Evolutionary conservation across 2,888 invertebrate genomes (phyloP), one percentile per base, ranked within the genome.

Genomic region (Drosophila stalkeri): DNA sequence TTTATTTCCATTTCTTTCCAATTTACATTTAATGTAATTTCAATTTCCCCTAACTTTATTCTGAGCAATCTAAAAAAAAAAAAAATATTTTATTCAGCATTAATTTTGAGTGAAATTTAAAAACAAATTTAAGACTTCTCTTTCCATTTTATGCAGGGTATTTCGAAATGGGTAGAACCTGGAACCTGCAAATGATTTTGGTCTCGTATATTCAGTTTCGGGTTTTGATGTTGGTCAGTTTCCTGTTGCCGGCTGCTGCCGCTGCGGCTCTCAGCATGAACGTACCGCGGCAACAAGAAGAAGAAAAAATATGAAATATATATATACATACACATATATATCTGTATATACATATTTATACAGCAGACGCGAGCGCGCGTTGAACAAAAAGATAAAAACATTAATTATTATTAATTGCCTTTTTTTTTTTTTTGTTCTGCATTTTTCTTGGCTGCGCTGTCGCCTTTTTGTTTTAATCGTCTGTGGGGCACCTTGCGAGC

Each of bases 391-490:
- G 84, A 91, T 91, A 91, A 91, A 86, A 91, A 91, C 90, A 91
- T 91, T 91, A 91, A 92, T 91, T 92, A 91, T 91, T 91, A 91
- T 92, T 91, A 91, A 91, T 91, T 91, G 91, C 89, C 82, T 86
- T 86, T 90, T 87, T 90, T 89, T 87, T 80, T 81, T 27, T 27
- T 27, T 27, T 71, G 49, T 51, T 69, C 59, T 61, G 64, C 73
- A 54, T 72, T 43, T 64, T 51, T 52, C 62, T 57, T 51, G 33
- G 39, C 44, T 62, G 66, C 68, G 44, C 27, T 51, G 69, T 59
- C 60, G 55, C 67, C 72, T 75, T 78, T 78, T 78, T 79, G 79
- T 78, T 77, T 76, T 73, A 71, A 77, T 75, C 81, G 52, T 52
- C 64, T 57, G 61, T 39, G 43, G 49, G 75, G 67, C 73, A 67